Evolutionary conservation across 2,113 vertebrate genomes (phyloP), one percentile per base, ranked within the genome.

Genomic region (Eulacestoma nigropectus): DNA sequence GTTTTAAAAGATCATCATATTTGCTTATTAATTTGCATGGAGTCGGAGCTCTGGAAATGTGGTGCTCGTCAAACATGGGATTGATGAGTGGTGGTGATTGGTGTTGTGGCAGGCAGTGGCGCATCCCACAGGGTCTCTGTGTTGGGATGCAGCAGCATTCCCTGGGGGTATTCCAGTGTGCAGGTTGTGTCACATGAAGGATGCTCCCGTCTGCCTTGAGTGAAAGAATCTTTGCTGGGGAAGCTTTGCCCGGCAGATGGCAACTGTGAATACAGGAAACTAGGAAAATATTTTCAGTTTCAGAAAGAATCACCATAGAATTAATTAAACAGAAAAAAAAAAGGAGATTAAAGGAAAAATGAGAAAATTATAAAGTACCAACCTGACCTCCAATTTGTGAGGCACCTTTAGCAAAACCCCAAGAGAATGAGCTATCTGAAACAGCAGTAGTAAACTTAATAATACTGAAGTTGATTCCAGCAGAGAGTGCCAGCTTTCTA

Each of bases 361-460:
- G 33, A 82, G 67, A 73, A 95, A 95, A 94, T 93, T 3, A 80
- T 77, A 25, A 60, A 68, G 47, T 69, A 77, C 33, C 35, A 87
- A 27, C 29, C 57, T 90, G 65, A 73, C 37, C 62, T 79, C 81
- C 89, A 78, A 94, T 93, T 84, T 77, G 25, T 80, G 89, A 91
- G 93, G 56, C 73, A 94, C 52, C 74, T 95, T 91, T 59, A 79
- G 46, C 59, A 94, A 89, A 94, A 91, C 84, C 70, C 64, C 8
- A 29, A 68, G 67, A 90, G 69, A 93, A 88, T 10, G 23, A 82
- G 41, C 62, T 75, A 17, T 49, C 42, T 89, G 56, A 90, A 87
- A 69, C 64, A 84, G 78, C 56, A 59, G 52, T 44, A 55, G 32
- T 75, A 57, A 90, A 68, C 84, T 77, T 85, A 49, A 73, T 94